A percentile compares a stretch with the other conserved stretches of the same genome.
These are phyloP conservation scores for Popillia japonica DNA, from an alignment of 1,140 invertebrate species.

Conservation along the genomic window DNA sequence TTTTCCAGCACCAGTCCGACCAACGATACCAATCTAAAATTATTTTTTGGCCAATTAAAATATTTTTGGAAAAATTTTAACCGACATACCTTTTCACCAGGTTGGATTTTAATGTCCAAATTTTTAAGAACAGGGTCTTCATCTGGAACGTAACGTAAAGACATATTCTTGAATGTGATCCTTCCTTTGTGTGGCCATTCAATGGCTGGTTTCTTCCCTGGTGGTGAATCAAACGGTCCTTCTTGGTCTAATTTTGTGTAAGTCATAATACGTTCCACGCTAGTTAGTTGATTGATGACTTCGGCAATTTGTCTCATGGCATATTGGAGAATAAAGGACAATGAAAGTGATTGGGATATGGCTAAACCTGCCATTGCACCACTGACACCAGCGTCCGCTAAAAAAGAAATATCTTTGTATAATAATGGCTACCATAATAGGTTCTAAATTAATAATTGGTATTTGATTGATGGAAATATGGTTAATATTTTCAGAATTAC, in stretches of 20 bases:
- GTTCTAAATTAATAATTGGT: too few relatives aligned
- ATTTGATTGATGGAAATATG: too few relatives aligned
- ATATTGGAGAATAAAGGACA: conserved; percentile 84
- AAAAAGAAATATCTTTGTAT: not conserved
- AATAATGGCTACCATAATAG: conserved; percentile 67
- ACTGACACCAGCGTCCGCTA: conserved; percentile 33
- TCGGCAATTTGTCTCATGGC: conserved; percentile 84
- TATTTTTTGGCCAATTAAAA: conserved; percentile 34
- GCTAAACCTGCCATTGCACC: conserved; percentile 76
- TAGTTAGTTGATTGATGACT: conserved; percentile 82
- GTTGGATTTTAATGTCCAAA: conserved; percentile 68
- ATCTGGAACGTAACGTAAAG: conserved; percentile 70
- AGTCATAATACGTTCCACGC: conserved; percentile 78
- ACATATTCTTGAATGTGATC: conserved; percentile 73
- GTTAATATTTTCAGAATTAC: too few relatives aligned
- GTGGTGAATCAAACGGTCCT: conserved; percentile 56
- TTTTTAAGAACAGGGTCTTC: conserved; percentile 75
- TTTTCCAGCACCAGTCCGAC: conserved; percentile 84
- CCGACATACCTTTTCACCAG: conserved; percentile 70
- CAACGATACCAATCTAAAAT: conserved; percentile 71
- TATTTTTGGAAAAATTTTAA: not conserved
- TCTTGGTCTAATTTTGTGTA: conserved; percentile 73
- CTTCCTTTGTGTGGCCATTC: conserved; percentile 54
- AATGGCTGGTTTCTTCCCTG: conserved; percentile 49
- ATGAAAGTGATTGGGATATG: conserved; percentile 75